Percentiles rank a stretch among this genome's conserved stretches.
phyloP scores from a whole-genome alignment of 1,140 invertebrate species.

The Papilio helenus region DNA sequence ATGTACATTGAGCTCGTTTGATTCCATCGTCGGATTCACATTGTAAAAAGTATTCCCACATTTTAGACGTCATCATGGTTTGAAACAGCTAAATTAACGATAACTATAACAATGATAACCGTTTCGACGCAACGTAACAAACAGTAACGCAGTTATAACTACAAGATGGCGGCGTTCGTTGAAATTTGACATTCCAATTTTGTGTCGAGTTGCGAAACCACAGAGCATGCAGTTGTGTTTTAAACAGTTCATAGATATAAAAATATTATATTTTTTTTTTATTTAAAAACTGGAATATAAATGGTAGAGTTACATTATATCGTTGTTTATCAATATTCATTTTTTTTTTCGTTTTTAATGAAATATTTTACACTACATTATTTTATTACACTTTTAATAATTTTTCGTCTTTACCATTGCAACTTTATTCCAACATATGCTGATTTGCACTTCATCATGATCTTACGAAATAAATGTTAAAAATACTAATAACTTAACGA shows the following conservation, averaged over 20 bases:
- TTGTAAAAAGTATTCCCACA: slow-evolving; percentile 13
- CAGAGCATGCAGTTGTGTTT: neutral
- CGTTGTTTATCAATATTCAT: neutral
- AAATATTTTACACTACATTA: neutral
- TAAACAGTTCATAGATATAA: neutral
- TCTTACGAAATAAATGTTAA: neutral
- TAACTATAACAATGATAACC: neutral
- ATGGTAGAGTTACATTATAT: too few species aligned
- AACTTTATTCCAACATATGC: too few species aligned
- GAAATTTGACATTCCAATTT: slow-evolving; percentile 1
- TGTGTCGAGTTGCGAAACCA: neutral
- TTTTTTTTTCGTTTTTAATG: neutral
- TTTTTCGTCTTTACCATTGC: too few species aligned
- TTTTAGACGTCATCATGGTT: slow-evolving; percentile 1
- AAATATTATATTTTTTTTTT: neutral
- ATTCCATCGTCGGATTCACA: slow-evolving; percentile 11
- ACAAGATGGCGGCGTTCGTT: slow-evolving; percentile 7
- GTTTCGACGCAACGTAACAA: slow-evolving; percentile 11
- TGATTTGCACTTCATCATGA: neutral
- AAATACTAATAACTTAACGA: neutral
- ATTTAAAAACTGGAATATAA: neutral
- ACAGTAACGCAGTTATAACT: slow-evolving; percentile 13
- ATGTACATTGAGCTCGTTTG: neutral
- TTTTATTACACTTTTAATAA: neutral
- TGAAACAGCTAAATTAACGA: neutral